These are phyloP conservation scores for Odontophorus gujanensis DNA, from an alignment of 2,113 vertebrate species.

Conservation along the genomic window DNA sequence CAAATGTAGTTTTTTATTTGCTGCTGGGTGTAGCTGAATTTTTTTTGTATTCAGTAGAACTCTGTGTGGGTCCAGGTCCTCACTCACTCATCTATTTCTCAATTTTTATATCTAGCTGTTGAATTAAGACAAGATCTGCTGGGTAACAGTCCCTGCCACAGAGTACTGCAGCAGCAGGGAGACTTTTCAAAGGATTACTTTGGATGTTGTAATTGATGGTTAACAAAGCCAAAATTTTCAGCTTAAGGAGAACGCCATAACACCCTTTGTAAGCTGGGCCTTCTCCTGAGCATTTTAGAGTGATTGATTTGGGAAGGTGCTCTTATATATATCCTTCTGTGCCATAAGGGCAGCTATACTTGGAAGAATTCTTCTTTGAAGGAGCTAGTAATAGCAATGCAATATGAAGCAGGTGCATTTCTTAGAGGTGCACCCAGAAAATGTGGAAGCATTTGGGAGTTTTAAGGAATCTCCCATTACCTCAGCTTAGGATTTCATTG, in stretches of 20 bases:
- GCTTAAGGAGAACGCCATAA: neutral
- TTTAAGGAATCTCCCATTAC: neutral
- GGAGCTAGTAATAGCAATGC: neutral
- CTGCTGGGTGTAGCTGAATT: neutral
- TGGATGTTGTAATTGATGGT: neutral
- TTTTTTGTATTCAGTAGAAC: neutral
- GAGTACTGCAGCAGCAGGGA: neutral
- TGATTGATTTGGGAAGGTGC: neutral
- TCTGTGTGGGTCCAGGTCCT: neutral
- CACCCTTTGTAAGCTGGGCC: neutral
- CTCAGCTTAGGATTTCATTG: neutral
- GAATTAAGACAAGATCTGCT: neutral
- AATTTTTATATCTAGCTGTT: neutral
- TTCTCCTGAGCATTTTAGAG: neutral
- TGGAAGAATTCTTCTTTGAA: neutral
- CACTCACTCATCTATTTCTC: neutral
- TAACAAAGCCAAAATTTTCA: neutral
- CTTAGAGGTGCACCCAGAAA: neutral
- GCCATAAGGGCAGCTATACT: neutral
- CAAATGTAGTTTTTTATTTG: constrained; percentile 14
- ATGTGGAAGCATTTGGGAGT: neutral
- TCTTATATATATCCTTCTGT: neutral
- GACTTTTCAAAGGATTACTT: neutral
- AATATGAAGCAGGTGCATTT: neutral
- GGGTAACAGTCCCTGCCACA: neutral